Conservation (phyloP, 2,797 vertebrate genomes). For the Enteromius thamalakanensis region DNA sequence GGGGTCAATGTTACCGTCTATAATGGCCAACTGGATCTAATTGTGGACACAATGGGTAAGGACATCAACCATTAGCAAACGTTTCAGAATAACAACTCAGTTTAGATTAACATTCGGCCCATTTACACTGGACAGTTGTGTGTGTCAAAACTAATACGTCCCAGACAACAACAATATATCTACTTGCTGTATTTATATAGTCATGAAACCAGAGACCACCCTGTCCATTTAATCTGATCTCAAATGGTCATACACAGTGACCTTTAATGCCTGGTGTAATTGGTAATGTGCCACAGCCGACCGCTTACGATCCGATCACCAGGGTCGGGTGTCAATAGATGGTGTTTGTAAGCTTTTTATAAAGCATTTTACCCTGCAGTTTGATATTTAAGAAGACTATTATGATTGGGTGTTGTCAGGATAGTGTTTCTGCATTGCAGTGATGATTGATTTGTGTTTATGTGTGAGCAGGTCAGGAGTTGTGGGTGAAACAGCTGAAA, state of each 20-base stretch:
- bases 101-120: not conserved
- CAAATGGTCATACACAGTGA: not conserved
- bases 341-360: not conserved
- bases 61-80: not conserved
- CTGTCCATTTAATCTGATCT: not conserved
- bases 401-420: not conserved
- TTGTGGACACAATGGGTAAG: slow-evolving; percentile 95
- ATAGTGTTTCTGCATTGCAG: not conserved
- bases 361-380: not conserved
- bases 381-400: not conserved
- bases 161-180: not conserved
- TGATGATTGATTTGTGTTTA: not conserved
- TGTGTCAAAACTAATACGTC: not conserved
- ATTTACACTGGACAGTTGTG: not conserved
- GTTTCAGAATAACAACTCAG: not conserved
- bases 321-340: not conserved
- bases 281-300: not conserved
- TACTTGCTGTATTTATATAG: not conserved
- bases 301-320: not conserved
- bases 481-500: slow-evolving; percentile 87
- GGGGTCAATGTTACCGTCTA: slow-evolving; percentile 90
- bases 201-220: not conserved
- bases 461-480: slow-evolving; percentile 85
- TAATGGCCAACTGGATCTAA: slow-evolving; percentile 97
- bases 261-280: not conserved